A percentile compares a stretch with the other conserved stretches of the same genome.
These are phyloP conservation scores for Chunga burmeisteri DNA, from an alignment of 2,113 vertebrate species.

Conservation along the genomic window DNA sequence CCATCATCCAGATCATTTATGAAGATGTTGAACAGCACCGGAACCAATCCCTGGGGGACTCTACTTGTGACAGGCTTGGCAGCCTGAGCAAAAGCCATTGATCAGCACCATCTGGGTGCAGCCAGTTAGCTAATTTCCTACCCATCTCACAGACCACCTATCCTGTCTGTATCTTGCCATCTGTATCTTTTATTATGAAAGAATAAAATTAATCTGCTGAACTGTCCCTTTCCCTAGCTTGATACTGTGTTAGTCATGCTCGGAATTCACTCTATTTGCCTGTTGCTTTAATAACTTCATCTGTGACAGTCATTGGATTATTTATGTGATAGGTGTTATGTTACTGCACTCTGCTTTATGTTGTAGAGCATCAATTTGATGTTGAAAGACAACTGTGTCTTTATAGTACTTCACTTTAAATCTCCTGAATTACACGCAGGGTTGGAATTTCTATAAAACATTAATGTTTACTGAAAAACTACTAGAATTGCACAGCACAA, in stretches of 20 bases:
- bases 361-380: not conserved
- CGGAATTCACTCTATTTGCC: not conserved
- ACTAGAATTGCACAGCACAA: not conserved
- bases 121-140: not conserved
- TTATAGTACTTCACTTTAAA: not conserved
- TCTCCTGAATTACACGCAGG: not conserved
- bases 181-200: not conserved
- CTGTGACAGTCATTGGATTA: not conserved
- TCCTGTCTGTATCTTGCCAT: not conserved
- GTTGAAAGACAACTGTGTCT: not conserved
- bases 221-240: not conserved
- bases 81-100: not conserved
- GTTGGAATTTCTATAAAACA: not conserved
- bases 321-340: not conserved
- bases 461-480: not conserved
- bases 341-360: not conserved
- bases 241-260: not conserved
- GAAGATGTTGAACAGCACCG: not conserved
- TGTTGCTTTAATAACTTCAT: not conserved
- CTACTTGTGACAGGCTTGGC: not conserved
- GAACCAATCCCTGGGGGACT: not conserved
- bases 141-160: not conserved
- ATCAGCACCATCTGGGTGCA: not conserved
- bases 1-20: not conserved
- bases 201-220: not conserved